These are phyloP conservation scores for Boleophthalmus pectinirostris DNA, from an alignment of 2,113 vertebrate genomes.

Conservation along the genomic window DNA sequence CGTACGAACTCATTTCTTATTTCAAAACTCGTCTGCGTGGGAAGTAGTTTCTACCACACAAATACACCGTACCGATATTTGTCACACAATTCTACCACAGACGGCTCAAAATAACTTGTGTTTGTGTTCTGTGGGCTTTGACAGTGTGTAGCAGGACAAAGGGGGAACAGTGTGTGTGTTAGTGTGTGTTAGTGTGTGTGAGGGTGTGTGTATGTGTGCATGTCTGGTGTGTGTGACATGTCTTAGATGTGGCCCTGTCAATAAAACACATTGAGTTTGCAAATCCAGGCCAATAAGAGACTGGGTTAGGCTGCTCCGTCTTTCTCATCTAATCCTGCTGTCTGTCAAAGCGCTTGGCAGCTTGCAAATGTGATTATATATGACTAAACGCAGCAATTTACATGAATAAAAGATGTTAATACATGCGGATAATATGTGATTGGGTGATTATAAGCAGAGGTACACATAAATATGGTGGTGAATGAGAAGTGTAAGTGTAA, in stretches of 20 bases:
- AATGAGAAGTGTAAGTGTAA: background rate
- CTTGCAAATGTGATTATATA: background rate
- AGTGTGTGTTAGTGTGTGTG: background rate
- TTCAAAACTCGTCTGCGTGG: background rate
- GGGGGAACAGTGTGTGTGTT: background rate
- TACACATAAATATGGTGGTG: background rate
- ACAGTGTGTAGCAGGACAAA: conserved; percentile 10
- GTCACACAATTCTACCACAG: conserved; percentile 8
- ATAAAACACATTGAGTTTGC: conserved; percentile 52
- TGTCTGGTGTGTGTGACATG: conserved; percentile 31
- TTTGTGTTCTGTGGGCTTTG: conserved; percentile 5
- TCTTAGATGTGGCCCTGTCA: conserved; percentile 45
- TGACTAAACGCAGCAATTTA: background rate
- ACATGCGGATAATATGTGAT: background rate
- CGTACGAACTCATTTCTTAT: conserved; percentile 1
- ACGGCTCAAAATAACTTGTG: background rate
- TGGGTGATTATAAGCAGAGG: background rate
- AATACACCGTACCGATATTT: conserved; percentile 11
- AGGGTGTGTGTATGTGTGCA: background rate
- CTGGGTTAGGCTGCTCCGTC: conserved; percentile 41
- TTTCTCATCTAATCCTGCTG: conserved; percentile 47
- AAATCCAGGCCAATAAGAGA: conserved; percentile 58
- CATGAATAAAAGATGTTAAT: background rate
- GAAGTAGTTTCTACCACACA: conserved; percentile 6
- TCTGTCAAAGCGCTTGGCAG: conserved; percentile 44